phyloP scores from a whole-genome alignment of 2,113 vertebrate species.

The Festucalex cinctus region DNA sequence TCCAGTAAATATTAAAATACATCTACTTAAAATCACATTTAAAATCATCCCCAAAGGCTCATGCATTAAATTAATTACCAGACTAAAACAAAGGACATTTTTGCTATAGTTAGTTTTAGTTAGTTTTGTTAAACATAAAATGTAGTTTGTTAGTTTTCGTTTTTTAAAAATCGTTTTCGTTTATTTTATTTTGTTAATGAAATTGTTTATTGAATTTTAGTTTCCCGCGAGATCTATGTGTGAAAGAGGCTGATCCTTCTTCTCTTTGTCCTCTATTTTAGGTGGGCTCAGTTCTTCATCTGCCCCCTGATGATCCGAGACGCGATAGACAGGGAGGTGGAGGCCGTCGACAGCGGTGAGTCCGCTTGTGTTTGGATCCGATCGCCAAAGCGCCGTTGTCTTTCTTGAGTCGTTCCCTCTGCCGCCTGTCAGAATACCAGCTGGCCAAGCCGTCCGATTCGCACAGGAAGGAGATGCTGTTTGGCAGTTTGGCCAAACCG shows the following conservation, averaged over 20 bases:
- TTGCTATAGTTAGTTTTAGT: too few species aligned
- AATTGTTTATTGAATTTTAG: too few species aligned
- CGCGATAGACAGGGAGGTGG: constrained; percentile 93
- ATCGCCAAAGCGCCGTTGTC: neutral
- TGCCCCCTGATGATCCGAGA: constrained; percentile 94
- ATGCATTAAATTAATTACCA: too few species aligned
- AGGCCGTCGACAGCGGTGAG: constrained; percentile 97
- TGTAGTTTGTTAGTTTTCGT: too few species aligned
- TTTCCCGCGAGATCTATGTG: too few species aligned
- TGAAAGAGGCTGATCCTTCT: constrained; percentile 12
- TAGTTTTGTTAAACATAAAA: too few species aligned
- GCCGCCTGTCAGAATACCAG: constrained; percentile 82
- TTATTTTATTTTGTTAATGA: too few species aligned
- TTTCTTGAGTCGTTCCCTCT: constrained; percentile 18
- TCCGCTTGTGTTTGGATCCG: constrained; percentile 10
- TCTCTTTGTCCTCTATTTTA: constrained; percentile 40
- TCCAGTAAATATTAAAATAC: too few species aligned
- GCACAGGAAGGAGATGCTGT: constrained; percentile 95
- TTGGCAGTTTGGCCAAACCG: constrained; percentile 91
- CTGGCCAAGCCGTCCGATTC: constrained; percentile 92
- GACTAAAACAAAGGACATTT: too few species aligned
- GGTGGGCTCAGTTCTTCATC: constrained; percentile 98
- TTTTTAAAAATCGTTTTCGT: too few species aligned
- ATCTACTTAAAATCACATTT: too few species aligned
- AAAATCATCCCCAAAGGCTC: too few species aligned